Conservation (phyloP, 2,113 vertebrate species). For the Galbula dea region DNA sequence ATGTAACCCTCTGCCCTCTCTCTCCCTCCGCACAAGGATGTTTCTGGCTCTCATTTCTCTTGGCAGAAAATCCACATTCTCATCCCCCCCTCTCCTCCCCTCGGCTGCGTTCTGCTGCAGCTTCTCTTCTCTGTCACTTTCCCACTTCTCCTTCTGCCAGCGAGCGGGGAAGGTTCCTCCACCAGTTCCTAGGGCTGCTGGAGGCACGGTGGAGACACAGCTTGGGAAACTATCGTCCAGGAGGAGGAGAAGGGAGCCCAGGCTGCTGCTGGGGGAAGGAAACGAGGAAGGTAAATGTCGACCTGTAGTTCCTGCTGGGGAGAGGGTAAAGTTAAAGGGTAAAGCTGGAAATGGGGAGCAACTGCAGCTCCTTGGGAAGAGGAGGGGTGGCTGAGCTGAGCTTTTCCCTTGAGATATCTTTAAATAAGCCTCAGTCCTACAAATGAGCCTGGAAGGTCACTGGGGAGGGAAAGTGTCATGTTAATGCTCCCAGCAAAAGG, state of each 20-base stretch:
- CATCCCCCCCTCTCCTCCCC: conserved; percentile 2
- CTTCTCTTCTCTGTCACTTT: neutral
- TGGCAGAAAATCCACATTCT: conserved; percentile 46
- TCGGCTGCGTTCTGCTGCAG: neutral
- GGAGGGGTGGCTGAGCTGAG: neutral
- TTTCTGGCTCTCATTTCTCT: neutral
- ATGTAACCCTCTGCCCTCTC: neutral
- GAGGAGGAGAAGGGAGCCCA: neutral
- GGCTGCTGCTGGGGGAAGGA: neutral
- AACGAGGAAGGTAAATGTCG: neutral
- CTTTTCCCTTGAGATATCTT: neutral
- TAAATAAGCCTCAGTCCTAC: neutral
- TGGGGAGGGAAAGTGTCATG: neutral
- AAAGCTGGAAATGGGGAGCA: neutral
- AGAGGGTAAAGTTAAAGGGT: neutral
- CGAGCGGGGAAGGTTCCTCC: neutral
- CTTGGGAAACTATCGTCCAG: neutral
- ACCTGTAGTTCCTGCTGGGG: neutral
- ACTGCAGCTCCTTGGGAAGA: neutral
- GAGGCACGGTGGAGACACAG: neutral
- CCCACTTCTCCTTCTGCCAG: neutral
- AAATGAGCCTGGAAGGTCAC: neutral
- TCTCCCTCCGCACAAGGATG: neutral
- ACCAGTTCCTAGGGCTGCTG: accelerated
- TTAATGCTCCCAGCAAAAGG: neutral